phyloP scores from a whole-genome alignment of 2,797 vertebrate species.

The Selene dorsalis region DNA sequence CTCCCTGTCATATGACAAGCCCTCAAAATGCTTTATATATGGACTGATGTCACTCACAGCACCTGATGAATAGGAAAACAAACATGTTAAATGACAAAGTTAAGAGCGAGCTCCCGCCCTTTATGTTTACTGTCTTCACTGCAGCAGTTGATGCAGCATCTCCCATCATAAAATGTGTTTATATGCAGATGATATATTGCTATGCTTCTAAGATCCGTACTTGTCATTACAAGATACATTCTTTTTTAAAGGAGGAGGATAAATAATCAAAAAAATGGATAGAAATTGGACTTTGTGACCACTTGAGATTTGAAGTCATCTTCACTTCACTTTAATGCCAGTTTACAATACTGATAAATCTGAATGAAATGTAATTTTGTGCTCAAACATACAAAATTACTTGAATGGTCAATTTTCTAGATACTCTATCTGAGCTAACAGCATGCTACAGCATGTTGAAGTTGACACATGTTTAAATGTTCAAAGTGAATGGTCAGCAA shows the following conservation, averaged over 20 bases:
- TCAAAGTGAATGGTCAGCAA: not conserved
- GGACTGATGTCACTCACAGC: conserved; percentile 69
- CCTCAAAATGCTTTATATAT: conserved; percentile 81
- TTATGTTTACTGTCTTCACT: not conserved
- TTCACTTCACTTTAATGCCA: too few species aligned
- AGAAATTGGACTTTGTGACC: too few species aligned
- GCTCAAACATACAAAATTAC: too few species aligned
- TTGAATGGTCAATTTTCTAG: too few species aligned
- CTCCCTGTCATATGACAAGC: conserved; percentile 74
- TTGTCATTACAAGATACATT: not conserved
- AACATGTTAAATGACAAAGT: not conserved
- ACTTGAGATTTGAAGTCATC: too few species aligned
- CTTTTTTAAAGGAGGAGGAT: too few species aligned
- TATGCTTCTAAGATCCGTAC: not conserved
- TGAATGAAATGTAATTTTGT: too few species aligned
- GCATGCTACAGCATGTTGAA: too few species aligned
- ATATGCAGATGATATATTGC: too few species aligned
- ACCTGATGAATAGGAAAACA: conserved; percentile 56
- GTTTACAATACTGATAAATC: too few species aligned
- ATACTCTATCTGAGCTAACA: too few species aligned
- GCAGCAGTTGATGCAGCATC: not conserved
- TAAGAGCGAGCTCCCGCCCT: not conserved
- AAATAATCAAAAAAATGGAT: too few species aligned
- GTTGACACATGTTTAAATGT: not conserved
- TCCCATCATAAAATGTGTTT: conserved; percentile 7